Conservation (phyloP, 2,888 invertebrate genomes). For the Drosophila mayaguana region DNA sequence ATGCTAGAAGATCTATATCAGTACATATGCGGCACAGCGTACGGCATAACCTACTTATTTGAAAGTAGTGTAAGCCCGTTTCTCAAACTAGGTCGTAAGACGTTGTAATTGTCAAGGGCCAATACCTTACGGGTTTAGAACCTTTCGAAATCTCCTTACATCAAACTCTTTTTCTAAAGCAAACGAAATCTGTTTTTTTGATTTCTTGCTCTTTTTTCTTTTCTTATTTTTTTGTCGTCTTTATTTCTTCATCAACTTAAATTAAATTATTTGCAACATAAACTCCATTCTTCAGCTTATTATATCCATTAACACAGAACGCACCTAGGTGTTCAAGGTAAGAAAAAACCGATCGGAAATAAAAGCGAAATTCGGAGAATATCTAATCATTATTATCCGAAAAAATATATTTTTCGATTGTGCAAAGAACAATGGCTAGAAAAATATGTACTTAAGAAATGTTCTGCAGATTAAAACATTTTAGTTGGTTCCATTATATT, state of each 20-base stretch:
- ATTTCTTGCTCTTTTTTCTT: too few species aligned
- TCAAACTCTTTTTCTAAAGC: neutral
- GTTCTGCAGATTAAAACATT: neutral
- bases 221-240: neutral
- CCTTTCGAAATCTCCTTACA: neutral
- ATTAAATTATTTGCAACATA: neutral
- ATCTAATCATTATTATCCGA: neutral
- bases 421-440: too few species aligned
- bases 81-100: conserved; percentile 24
- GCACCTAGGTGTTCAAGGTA: too few species aligned
- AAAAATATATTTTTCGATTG: neutral
- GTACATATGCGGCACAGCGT: conserved; percentile 20
- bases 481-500: neutral
- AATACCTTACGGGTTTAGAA: neutral
- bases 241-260: neutral
- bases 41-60: conserved; percentile 26
- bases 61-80: conserved; percentile 16
- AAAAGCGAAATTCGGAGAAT: neutral
- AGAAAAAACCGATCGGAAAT: neutral
- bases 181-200: neutral
- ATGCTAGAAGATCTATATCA: conserved; percentile 14
- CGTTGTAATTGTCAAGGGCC: conserved; percentile 7
- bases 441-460: neutral
- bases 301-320: too few species aligned
- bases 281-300: too few species aligned